Evolutionary conservation across 2,797 vertebrate species (phyloP).

Genomic region (Sternotherus odoratus): DNA sequence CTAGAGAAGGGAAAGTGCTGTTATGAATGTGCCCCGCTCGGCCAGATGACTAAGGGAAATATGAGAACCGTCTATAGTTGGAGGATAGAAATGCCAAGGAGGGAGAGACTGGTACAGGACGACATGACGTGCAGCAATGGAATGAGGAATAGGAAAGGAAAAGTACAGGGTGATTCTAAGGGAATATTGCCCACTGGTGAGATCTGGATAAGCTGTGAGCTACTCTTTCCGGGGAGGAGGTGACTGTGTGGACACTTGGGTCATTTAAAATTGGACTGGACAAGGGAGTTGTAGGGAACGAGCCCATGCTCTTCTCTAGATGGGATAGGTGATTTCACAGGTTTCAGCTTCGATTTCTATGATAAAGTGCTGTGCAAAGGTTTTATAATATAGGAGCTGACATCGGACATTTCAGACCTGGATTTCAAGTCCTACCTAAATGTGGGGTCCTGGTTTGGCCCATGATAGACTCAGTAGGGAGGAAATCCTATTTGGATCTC

Average conservation of each 20-base stretch:
- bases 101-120: constrained; percentile 68
- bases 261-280: constrained; percentile 11
- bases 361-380: neutral
- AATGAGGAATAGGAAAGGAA: constrained; percentile 70
- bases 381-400: neutral
- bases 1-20: constrained; percentile 69
- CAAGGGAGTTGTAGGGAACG: neutral
- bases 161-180: constrained; percentile 41
- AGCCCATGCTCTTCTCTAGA: constrained; percentile 15
- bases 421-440: neutral
- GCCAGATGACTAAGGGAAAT: constrained; percentile 64
- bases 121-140: constrained; percentile 71
- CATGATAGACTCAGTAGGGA: neutral
- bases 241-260: constrained; percentile 58
- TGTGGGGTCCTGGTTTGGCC: neutral
- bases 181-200: constrained; percentile 70
- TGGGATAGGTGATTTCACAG: neutral
- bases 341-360: constrained; percentile 15
- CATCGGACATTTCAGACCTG: neutral
- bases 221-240: constrained; percentile 67
- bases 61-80: constrained; percentile 62
- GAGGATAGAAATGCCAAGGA: constrained; percentile 60
- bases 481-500: neutral
- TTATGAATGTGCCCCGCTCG: neutral
- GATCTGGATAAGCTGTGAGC: constrained; percentile 67